These are phyloP conservation scores for Aurelia sp. DNA, from an alignment of 30 jellyfish, hydroid and myxozoan species.

Conservation along the genomic window DNA sequence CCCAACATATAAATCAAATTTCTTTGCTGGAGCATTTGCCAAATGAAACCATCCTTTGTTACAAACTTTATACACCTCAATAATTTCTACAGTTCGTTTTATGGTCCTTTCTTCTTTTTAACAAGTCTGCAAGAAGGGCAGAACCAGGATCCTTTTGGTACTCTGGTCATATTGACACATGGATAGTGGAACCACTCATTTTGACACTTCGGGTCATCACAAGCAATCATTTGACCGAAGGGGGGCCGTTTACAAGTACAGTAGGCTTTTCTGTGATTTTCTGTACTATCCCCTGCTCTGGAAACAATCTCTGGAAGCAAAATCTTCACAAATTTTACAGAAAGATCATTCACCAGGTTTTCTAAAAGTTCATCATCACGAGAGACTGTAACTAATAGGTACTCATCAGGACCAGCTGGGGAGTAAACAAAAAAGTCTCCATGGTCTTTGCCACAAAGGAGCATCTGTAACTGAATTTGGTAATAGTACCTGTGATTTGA, in stretches of 20 bases:
- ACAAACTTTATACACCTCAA: no score
- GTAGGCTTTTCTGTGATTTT: no score
- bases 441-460: constrained; percentile 8
- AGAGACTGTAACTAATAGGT: constrained; percentile 2
- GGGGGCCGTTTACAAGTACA: no score
- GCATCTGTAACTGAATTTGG: constrained; percentile 72
- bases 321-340: not conserved
- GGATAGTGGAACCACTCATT: constrained; percentile 33
- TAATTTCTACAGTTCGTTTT: not conserved
- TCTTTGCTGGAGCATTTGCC: no score
- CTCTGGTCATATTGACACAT: constrained; percentile 30
- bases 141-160: constrained; percentile 33
- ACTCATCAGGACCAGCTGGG: not conserved
- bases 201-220: constrained; percentile 8
- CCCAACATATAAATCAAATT: no score
- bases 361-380: constrained; percentile 16
- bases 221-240: not conserved
- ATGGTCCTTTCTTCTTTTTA: not conserved
- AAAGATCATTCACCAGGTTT: not conserved
- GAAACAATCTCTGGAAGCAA: no score
- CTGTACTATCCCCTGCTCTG: no score
- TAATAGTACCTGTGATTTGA: constrained; percentile 10
- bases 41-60: no score
- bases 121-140: constrained; percentile 2
- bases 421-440: not conserved